A percentile compares a stretch with the other conserved stretches of the same genome.
Conservation (phyloP, 2,797 vertebrate genomes). For the Phyllotis vaccarum region DNA sequence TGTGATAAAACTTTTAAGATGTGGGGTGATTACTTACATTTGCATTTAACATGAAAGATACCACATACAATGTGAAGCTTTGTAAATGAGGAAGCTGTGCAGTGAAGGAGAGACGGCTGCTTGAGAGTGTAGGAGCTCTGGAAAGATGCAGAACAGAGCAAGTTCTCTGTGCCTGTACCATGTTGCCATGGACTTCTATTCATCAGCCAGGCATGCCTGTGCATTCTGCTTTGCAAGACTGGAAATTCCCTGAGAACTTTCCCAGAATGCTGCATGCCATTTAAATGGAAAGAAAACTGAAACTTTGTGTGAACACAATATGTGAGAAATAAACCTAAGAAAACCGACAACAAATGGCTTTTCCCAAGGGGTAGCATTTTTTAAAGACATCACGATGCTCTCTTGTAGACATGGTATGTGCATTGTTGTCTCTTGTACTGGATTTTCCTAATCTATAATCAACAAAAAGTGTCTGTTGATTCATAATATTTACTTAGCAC, state of each 20-base stretch:
- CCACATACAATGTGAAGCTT: neutral
- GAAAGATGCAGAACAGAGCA: neutral
- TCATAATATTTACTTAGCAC: neutral
- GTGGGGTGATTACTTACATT: neutral
- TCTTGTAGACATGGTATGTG: neutral
- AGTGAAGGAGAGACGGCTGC: neutral
- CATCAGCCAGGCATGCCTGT: slow-evolving; percentile 20
- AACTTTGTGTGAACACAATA: neutral
- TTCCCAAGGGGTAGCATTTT: neutral
- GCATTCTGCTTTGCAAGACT: slow-evolving; percentile 55
- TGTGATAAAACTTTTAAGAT: neutral
- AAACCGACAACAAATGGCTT: neutral
- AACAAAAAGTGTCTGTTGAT: slow-evolving; percentile 8
- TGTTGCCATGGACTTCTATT: slow-evolving; percentile 42
- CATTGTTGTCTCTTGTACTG: neutral
- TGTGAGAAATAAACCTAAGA: neutral
- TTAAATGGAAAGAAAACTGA: slow-evolving; percentile 64
- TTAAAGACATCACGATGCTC: neutral
- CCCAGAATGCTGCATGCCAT: neutral
- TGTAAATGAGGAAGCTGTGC: neutral
- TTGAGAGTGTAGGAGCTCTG: neutral
- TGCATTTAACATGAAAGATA: neutral
- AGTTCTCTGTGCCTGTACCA: neutral
- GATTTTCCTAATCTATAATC: slow-evolving; percentile 6
- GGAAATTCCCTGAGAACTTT: slow-evolving; percentile 79